Base-by-base conservation (phyloP, 2,797 vertebrate species). In the Syngnathus rostellatus region DNA sequence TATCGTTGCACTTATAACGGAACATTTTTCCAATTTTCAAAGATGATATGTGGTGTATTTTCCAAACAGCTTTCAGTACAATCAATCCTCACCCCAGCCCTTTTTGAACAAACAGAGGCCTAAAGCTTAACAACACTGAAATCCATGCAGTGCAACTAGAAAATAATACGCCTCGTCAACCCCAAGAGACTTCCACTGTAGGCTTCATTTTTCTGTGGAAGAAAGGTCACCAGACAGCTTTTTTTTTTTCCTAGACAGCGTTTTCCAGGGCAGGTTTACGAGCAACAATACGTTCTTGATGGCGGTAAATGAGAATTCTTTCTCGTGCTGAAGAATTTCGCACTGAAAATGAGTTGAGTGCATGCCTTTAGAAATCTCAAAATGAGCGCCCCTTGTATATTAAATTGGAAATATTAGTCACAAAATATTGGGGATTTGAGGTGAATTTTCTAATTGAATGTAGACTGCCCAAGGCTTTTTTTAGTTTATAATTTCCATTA, bases 71-170 rank as follows among this genome's bases (percentile, higher is more conserved):
- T 78, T 78, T 65, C 77, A 67, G 68, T 73, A 72, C 65, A 72
- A 74, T 69, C 54, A 23, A 54, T 64, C 69, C 54, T 65, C 71
- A 60, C 50, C 59, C 9, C 23, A 31, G 0, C 31, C 31, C 14
- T 31, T 3, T 9, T 37, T 25, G 17, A 2, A 14, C 11, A 10
- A 3, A 11, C 71, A 73, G 78, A 41, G 64, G 70, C 62, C 71
- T 65, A 54, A 51, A 51, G 8, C n/a, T 25, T 81, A 66, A 48
- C 69, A 81, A 77, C 68, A 79, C 59, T 78, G 67, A 21, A 77
- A 82, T 73, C 73, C 85, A 87, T 88, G 85, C 83, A 83, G 77
- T 82, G 82, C 68, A 67, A 72, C 12, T 70, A 50, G 69, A 73
- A 50, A 63, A 73, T 60, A 57, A 62, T 17, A 38, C 3, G 41